Percentiles rank a stretch among this genome's conserved stretches.
These are phyloP conservation scores for Sarotherodon lohbergeri DNA, from an alignment of 2,113 vertebrate genomes.

Conservation along the genomic window DNA sequence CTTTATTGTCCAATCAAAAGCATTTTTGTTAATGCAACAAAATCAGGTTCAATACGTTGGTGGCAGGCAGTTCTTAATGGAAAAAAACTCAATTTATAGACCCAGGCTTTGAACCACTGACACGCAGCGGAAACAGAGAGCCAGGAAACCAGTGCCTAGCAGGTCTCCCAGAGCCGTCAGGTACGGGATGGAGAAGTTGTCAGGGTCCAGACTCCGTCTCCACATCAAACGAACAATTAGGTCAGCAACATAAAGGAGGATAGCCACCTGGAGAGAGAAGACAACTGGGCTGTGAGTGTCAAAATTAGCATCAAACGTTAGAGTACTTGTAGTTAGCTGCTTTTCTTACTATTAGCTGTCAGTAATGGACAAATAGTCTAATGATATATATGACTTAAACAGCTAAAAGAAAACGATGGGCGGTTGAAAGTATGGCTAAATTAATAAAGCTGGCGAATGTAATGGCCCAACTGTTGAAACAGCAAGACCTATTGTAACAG, in stretches of 20 bases:
- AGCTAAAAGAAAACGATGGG: background rate
- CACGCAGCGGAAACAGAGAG: conserved; percentile 79
- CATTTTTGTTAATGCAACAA: background rate
- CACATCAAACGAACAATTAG: conserved; percentile 85
- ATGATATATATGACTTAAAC: background rate
- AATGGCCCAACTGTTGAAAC: background rate
- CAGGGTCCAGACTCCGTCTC: conserved; percentile 86
- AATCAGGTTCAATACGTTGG: background rate
- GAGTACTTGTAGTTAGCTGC: background rate
- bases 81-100: conserved; percentile 34
- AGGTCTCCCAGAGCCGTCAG: conserved; percentile 94
- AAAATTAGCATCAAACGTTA: background rate
- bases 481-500: background rate
- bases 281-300: background rate
- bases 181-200: conserved; percentile 97
- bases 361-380: background rate
- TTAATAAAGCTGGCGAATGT: background rate
- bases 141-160: conserved; percentile 88
- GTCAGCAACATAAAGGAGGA: conserved; percentile 89
- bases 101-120: conserved; percentile 46
- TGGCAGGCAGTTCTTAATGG: background rate
- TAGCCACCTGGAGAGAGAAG: conserved; percentile 74
- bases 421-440: background rate
- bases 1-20: conserved; percentile 15
- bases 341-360: background rate